phyloP scores from a whole-genome alignment of 2,888 invertebrate species.

The Steinernema scapterisci region DNA sequence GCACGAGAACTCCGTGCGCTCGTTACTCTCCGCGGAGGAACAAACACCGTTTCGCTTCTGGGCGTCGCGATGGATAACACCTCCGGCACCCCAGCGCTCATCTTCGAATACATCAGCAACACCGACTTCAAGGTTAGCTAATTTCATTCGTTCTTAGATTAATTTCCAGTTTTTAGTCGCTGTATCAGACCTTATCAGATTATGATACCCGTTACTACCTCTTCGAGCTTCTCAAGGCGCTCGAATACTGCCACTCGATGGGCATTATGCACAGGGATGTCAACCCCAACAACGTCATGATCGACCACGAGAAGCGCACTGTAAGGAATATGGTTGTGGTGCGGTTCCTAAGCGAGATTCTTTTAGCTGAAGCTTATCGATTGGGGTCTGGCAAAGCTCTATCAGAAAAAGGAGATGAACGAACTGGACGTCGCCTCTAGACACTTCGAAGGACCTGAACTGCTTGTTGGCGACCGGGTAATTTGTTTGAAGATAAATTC shows the following conservation, averaged over 20 bases:
- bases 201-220: conserved; percentile 99
- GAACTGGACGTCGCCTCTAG: conserved; percentile 99
- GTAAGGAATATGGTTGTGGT: conserved; percentile 58
- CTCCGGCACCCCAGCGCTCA: conserved; percentile 94
- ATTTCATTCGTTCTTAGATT: background rate
- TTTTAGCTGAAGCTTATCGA: conserved; percentile 79
- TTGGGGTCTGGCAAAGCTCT: conserved; percentile 99
- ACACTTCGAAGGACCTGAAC: conserved; percentile 98
- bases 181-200: conserved; percentile 98
- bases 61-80: conserved; percentile 99
- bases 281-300: conserved; percentile 99
- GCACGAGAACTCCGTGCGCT: conserved; percentile 99
- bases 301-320: conserved; percentile 98
- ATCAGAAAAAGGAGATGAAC: conserved; percentile 99
- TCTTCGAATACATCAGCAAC: conserved; percentile 99
- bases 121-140: conserved; percentile 87
- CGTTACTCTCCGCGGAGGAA: conserved; percentile 97
- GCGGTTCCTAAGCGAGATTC: background rate
- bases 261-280: conserved; percentile 99
- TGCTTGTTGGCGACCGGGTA: conserved; percentile 93
- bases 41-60: conserved; percentile 96
- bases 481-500: conserved; percentile 1
- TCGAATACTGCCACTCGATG: conserved; percentile 99
- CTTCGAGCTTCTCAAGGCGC: conserved; percentile 93
- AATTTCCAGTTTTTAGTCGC: conserved; percentile 73